A percentile compares a stretch with the other conserved stretches of the same genome.
Evolutionary conservation across 2,888 invertebrate genomes (phyloP).

Genomic region (Drosophila tanythrix): DNA sequence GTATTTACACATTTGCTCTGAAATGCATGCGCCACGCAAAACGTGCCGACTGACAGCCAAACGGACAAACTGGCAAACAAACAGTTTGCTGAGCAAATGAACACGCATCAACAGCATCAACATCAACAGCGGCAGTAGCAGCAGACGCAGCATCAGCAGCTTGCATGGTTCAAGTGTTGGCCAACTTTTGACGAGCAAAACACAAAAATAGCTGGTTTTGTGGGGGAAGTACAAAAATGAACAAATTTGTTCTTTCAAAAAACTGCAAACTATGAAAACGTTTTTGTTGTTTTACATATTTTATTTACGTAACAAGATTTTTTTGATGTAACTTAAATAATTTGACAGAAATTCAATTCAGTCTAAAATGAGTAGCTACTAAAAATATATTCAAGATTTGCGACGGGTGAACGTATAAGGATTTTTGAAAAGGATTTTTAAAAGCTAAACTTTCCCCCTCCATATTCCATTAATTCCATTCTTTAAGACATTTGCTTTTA

Average conservation of each 20-base stretch:
- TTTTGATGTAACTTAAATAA: neutral
- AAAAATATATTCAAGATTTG: neutral
- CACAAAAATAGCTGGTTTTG: neutral
- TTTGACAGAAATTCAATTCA: neutral
- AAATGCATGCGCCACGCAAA: slow-evolving; percentile 77
- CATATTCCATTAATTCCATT: neutral
- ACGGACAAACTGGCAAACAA: slow-evolving; percentile 41
- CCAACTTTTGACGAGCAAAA: neutral
- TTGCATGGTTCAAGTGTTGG: neutral
- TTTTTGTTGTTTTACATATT: neutral
- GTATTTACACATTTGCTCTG: slow-evolving; percentile 75
- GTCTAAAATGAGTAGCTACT: neutral
- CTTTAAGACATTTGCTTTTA: neutral
- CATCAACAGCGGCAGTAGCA: slow-evolving; percentile 1
- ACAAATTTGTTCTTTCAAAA: neutral
- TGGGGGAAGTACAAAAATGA: neutral
- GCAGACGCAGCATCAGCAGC: neutral
- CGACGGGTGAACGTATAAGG: neutral
- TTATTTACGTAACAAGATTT: neutral
- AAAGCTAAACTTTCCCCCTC: neutral
- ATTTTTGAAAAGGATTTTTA: neutral
- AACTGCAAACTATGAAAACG: neutral
- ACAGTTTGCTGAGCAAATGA: slow-evolving; percentile 63
- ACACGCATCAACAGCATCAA: slow-evolving; percentile 56
- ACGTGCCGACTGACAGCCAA: slow-evolving; percentile 72